Percentiles rank a stretch among this genome's conserved stretches.
Evolutionary conservation across 1,140 invertebrate genomes (phyloP).

Genomic region (Ceratosolen fusciceps): DNA sequence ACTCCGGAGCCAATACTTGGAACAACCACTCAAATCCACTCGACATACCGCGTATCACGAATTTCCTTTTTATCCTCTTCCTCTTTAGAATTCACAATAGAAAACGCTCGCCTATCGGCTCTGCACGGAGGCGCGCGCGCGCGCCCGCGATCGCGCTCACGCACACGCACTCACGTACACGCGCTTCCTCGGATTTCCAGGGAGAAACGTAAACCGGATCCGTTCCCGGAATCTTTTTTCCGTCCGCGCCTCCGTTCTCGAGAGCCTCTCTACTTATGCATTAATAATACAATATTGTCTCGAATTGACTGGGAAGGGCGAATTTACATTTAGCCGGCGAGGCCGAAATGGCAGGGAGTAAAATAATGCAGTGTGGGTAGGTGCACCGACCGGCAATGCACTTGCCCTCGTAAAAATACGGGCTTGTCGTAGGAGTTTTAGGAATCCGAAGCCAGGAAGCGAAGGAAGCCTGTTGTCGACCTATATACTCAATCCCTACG

Average conservation of each 20-base stretch:
- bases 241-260: background rate
- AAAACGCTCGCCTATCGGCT: background rate
- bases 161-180: too few species aligned
- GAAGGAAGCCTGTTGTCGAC: background rate
- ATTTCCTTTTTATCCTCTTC: background rate
- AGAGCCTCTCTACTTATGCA: background rate
- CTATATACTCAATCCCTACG: background rate
- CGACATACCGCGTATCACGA: background rate
- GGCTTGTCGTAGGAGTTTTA: background rate
- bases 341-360: background rate
- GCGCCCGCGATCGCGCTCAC: too few species aligned
- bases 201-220: too few species aligned
- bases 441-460: background rate
- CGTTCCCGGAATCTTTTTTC: too few species aligned
- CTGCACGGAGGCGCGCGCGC: background rate
- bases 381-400: background rate
- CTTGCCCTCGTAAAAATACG: too few species aligned
- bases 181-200: too few species aligned
- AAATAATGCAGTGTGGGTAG: background rate
- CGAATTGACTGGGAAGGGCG: background rate
- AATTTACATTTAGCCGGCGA: background rate
- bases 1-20: background rate
- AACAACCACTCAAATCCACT: slow-evolving; percentile 19
- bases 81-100: background rate
- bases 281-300: background rate